Evolutionary conservation across 2,113 vertebrate genomes (phyloP).

Genomic region (Nematolebias whitei): DNA sequence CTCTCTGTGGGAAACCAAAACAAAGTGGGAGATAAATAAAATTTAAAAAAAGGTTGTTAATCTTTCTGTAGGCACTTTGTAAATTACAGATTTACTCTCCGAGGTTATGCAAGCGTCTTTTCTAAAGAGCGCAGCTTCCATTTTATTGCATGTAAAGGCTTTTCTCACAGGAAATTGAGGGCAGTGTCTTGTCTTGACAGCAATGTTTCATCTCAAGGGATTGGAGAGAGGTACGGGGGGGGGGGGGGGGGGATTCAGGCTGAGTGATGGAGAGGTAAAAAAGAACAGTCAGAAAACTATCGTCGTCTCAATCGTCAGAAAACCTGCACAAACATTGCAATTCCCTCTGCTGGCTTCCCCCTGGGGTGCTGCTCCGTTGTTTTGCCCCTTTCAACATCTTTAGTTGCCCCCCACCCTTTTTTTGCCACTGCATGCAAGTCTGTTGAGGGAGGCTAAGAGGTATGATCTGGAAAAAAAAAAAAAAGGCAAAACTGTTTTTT

Average conservation of each 20-base stretch:
- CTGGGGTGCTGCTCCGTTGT: not conserved
- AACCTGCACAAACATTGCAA: constrained; percentile 22
- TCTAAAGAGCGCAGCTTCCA: not conserved
- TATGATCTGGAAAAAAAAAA: not conserved
- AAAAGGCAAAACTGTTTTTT: not conserved
- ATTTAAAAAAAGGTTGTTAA: constrained; percentile 60
- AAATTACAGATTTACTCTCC: constrained; percentile 44
- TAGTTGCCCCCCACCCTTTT: not conserved
- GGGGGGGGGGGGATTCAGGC: not conserved
- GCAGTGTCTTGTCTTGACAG: constrained; percentile 55
- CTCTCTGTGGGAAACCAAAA: constrained; percentile 44
- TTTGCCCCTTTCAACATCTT: constrained; percentile 17
- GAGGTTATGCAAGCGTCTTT: constrained; percentile 18
- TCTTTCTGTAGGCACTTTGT: constrained; percentile 51
- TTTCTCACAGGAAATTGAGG: constrained; percentile 53
- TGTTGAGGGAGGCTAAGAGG: constrained; percentile 7
- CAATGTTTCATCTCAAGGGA: constrained; percentile 43
- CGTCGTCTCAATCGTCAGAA: not conserved
- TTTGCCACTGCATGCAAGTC: constrained; percentile 30
- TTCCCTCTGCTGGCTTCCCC: not conserved
- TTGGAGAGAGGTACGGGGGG: constrained; percentile 4
- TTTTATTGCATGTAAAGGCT: constrained; percentile 17
- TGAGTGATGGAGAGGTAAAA: not conserved
- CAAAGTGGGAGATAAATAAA: constrained; percentile 53
- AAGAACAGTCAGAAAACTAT: not conserved